Percentiles rank a stretch among this genome's conserved stretches.
phyloP scores from a whole-genome alignment of 1,140 invertebrate genomes.

The Drosophila navojoa region DNA sequence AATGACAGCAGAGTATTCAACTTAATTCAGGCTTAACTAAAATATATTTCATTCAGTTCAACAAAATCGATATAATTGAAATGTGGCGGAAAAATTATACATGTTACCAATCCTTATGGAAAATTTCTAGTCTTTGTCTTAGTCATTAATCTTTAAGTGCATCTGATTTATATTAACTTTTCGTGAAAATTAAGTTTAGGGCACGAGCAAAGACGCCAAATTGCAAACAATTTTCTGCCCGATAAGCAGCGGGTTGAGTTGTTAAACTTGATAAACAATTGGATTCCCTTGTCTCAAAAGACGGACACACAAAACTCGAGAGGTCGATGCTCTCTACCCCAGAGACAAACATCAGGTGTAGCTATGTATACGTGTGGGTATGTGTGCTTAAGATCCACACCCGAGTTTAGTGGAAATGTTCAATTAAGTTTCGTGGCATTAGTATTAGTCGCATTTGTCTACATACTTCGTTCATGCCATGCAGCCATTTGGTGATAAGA shows the following conservation, averaged over 20 bases:
- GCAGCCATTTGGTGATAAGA: slow-evolving; percentile 60
- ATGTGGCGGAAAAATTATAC: too few species aligned
- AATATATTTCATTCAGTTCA: background rate
- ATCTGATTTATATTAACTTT: too few species aligned
- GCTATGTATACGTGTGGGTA: background rate
- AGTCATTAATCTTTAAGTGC: too few species aligned
- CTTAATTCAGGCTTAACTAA: background rate
- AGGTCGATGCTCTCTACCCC: slow-evolving; percentile 33
- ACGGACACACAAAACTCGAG: background rate
- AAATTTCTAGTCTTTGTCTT: too few species aligned
- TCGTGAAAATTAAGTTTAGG: background rate
- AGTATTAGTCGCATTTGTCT: slow-evolving; percentile 8
- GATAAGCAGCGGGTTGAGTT: slow-evolving; percentile 3
- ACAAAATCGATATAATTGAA: too few species aligned
- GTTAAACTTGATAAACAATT: slow-evolving; percentile 4
- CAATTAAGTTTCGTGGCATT: slow-evolving; percentile 43
- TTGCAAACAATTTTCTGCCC: background rate
- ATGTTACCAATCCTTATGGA: too few species aligned
- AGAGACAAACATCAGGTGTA: slow-evolving; percentile 27
- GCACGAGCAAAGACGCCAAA: background rate
- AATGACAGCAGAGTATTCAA: slow-evolving; percentile 2
- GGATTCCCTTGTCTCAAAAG: background rate
- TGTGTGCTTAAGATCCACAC: slow-evolving; percentile 33
- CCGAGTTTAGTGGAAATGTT: slow-evolving; percentile 41
- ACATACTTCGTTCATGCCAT: slow-evolving; percentile 41